Evolutionary conservation across 2,888 invertebrate species (phyloP).

Genomic region (Neoitamus cyanurus): DNA sequence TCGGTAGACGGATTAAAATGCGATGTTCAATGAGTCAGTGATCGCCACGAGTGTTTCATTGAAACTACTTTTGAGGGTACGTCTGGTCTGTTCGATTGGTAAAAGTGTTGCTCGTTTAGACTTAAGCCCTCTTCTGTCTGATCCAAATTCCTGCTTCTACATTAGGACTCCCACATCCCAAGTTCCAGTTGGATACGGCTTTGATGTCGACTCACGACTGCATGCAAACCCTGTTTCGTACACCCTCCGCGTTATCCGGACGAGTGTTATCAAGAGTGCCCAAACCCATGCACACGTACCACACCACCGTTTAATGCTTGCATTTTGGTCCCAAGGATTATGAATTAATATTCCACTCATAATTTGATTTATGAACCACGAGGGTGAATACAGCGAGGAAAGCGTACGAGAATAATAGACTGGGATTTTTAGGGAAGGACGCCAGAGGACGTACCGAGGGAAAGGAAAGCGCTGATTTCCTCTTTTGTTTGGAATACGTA

Average conservation of each 20-base stretch:
- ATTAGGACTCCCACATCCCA: background rate
- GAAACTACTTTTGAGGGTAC: background rate
- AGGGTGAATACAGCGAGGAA: background rate
- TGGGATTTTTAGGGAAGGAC: background rate
- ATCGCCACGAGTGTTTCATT: background rate
- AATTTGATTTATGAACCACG: constrained; percentile 26
- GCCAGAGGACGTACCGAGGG: background rate
- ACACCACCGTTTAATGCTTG: constrained; percentile 2
- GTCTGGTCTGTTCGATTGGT: background rate
- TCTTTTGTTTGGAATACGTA: background rate
- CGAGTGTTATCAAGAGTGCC: constrained; percentile 8
- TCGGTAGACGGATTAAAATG: background rate
- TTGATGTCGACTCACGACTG: background rate
- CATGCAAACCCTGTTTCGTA: background rate
- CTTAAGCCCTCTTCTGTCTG: background rate
- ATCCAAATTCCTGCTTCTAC: background rate
- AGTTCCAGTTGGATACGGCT: background rate
- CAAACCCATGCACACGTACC: constrained; percentile 7
- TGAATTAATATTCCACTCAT: constrained; percentile 38
- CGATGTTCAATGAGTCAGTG: background rate
- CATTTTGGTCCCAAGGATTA: constrained; percentile 5
- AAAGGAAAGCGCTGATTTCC: background rate
- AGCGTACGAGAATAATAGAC: background rate
- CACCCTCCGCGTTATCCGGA: background rate
- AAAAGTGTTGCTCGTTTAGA: background rate